phyloP scores from a whole-genome alignment of 2,797 vertebrate genomes.

The Chloroceryle inda region DNA sequence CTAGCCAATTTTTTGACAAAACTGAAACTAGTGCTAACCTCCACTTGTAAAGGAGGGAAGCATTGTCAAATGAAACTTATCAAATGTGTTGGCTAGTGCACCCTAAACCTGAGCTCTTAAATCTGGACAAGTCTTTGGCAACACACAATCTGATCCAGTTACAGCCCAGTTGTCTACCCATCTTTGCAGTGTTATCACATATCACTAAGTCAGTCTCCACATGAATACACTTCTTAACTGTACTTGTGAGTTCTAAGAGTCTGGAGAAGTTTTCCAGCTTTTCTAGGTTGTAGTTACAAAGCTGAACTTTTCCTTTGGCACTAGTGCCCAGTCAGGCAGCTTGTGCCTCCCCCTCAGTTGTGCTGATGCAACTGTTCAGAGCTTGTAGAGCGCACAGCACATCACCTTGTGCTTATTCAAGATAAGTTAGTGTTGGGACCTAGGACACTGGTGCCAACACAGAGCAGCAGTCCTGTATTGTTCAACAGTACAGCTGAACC shows the following conservation, averaged over 20 bases:
- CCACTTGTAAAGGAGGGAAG: neutral
- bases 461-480: neutral
- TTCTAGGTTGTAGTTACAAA: neutral
- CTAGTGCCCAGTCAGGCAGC: neutral
- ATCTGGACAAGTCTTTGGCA: slow-evolving; percentile 41
- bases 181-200: slow-evolving; percentile 59
- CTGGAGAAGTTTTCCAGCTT: neutral
- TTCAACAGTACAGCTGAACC: neutral
- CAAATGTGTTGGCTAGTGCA: neutral
- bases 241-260: neutral
- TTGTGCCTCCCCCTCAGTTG: neutral
- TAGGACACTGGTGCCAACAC: neutral
- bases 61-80: slow-evolving; percentile 28
- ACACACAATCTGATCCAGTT: neutral
- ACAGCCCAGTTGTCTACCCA: slow-evolving; percentile 56
- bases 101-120: slow-evolving; percentile 11
- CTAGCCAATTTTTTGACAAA: neutral
- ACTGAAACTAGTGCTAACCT: neutral
- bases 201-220: slow-evolving; percentile 41
- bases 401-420: neutral
- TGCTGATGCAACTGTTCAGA: neutral
- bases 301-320: neutral
- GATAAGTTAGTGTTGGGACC: neutral
- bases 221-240: slow-evolving; percentile 4
- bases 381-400: neutral